phyloP scores from a whole-genome alignment of 2,113 vertebrate genomes.

The Sula dactylatra region DNA sequence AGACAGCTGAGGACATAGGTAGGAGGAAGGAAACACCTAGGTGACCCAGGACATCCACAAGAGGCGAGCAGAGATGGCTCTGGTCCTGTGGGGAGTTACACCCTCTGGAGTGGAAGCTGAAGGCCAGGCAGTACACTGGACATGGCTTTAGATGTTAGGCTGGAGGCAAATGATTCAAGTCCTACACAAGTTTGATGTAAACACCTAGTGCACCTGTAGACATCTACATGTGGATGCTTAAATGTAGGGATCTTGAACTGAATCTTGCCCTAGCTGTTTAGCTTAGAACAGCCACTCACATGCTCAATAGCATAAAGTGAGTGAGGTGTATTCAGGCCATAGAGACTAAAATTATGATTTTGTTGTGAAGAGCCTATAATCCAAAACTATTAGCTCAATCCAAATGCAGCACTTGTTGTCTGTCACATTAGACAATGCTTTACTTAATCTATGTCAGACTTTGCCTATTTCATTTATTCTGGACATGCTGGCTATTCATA shows the following conservation, averaged over 20 bases:
- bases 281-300: neutral
- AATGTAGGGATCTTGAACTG: neutral
- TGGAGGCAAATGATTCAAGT: neutral
- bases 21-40: neutral
- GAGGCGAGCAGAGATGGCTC: neutral
- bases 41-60: neutral
- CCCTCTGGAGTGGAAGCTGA: neutral
- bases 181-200: neutral
- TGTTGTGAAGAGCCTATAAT: neutral
- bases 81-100: neutral
- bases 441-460: neutral
- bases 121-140: neutral
- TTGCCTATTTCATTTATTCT: neutral
- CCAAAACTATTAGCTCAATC: neutral
- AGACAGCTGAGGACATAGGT: neutral
- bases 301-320: neutral
- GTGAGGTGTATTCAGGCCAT: neutral
- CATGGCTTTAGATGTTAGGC: neutral
- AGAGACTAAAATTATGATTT: neutral
- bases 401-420: neutral
- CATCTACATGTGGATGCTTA: neutral
- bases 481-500: neutral
- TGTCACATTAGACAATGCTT: neutral
- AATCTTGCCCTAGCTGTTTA: neutral
- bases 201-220: neutral